Base-by-base conservation (phyloP, 2,113 vertebrate genomes). In the Nerophis ophidion region DNA sequence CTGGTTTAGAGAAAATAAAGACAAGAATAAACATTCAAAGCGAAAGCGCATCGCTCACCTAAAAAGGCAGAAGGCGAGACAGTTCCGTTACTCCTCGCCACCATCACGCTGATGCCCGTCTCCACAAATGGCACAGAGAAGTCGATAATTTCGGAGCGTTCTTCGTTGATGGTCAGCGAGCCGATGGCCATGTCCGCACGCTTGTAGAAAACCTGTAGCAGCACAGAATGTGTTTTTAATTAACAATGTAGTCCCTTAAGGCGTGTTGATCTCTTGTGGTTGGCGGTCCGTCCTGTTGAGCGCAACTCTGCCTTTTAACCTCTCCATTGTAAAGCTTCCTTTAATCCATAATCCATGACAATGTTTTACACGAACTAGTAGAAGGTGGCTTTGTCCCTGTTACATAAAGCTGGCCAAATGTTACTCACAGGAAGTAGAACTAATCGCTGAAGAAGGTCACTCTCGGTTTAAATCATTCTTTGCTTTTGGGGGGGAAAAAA, bases 71-170 rank as follows among this genome's bases (percentile, higher is more conserved):
- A 98, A 0, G 96, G 97, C 2, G 97, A 98, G 14, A 98, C 96
- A 0, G 97, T 99, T 71, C 97, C 97, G 0, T 99, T 99, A 83
- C 95, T 98, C 14, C 96, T 84, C 8, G 97, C 93, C 64, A 99
- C 97, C 95, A 99, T 97, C 71, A 99, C 97, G 0, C 96, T 99
- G 88, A 98, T 99, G 40, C 97, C 97, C 0, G 97, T 99, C 87
- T 98, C 97, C 87, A 98, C 96, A 0, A 99, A 99, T 33, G 97
- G 97, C 72, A 98, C 95, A 0, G 95, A 98, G 90, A 99, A 99
- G 81, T 98, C 95, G 38, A 99, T 93, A 0, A 98, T 95, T 84
- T 98, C 95, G 0, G 95, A 97, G 17, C 97, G 93, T 73, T 99
- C 97, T 66, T 99, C 97, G 0, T 99, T 99, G 75, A 98, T 98